phyloP scores from a whole-genome alignment of 2,797 vertebrate genomes.

The Naso thynnoides region DNA sequence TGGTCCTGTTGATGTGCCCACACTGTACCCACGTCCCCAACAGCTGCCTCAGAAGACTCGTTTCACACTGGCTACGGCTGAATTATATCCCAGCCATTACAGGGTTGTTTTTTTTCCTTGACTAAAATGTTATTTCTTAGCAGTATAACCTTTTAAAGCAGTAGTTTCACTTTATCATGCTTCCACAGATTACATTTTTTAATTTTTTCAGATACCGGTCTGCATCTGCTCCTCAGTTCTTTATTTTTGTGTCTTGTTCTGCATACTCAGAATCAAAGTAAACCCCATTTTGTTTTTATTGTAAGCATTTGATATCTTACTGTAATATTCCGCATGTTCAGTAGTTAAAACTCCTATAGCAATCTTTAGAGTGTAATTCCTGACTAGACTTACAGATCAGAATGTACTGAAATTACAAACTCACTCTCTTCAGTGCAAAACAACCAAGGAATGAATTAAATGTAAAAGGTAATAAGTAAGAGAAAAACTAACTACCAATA shows the following conservation, averaged over 20 bases:
- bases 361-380: neutral
- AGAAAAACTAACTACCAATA: too few species aligned
- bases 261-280: neutral
- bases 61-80: slow-evolving; percentile 36
- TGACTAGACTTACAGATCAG: neutral
- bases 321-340: neutral
- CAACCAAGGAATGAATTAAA: too few species aligned
- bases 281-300: neutral
- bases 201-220: neutral
- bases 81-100: slow-evolving; percentile 9
- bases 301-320: neutral
- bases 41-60: slow-evolving; percentile 9
- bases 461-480: too few species aligned
- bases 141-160: slow-evolving; percentile 20
- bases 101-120: neutral
- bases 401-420: too few species aligned
- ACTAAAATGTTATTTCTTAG: neutral
- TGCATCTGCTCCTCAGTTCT: neutral
- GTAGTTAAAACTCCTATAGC: neutral
- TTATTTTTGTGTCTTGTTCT: neutral
- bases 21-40: slow-evolving; percentile 30
- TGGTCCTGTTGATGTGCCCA: slow-evolving; percentile 49
- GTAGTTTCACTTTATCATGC: slow-evolving; percentile 8
- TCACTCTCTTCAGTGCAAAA: too few species aligned
- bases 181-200: neutral